Base-by-base conservation (phyloP, 2,888 invertebrate genomes). In the Caenorhabditis zanzibari region DNA sequence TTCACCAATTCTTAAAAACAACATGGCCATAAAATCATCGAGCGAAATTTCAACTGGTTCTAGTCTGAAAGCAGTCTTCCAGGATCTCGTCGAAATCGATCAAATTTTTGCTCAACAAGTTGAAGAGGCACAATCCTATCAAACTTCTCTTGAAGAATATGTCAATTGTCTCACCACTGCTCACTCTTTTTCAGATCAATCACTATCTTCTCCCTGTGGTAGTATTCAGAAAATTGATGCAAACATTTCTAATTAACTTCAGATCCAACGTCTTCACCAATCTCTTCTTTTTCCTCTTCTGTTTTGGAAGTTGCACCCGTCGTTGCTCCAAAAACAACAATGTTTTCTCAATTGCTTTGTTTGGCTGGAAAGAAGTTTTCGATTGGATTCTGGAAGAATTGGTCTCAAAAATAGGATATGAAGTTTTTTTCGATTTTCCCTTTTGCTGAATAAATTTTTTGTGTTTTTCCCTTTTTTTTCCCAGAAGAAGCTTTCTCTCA, bases 71-170 rank as follows among this genome's bases (percentile, higher is more conserved):
- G 77, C 73, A 6, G 77, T 82, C 0, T 77, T 77, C 32, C 73
- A 76, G 16, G 82, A 82, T 35, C 77, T 82, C 14, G 69, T 82
- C 24, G 82, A 82, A 54, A 44, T 82, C 19, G 73, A 82, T 63
- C 61, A 82, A 19, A 38, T 82, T 6, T 77, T 77, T n/a, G 61
- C 59, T 28, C 72, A 77, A 35, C 72, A 82, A 32, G 72, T 77
- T 16, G 58, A 64, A 24, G 72, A 72, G 49, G 75, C 75, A 19
- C 58, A 59, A 64, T 38, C 69, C 16, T 54, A 69, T 63, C 19
- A 35, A 9, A 47, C 10, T 47, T 56, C 64, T 16, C 35, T 79
- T 16, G 54, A 71, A 4, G 71, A 79, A 5, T 79, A 71, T 35
- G 56, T 79, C 10, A 71, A 64, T 38, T 63, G 77, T 56, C 71